Conservation (phyloP, 1,140 invertebrate genomes). For the Oryctes rhinoceros region DNA sequence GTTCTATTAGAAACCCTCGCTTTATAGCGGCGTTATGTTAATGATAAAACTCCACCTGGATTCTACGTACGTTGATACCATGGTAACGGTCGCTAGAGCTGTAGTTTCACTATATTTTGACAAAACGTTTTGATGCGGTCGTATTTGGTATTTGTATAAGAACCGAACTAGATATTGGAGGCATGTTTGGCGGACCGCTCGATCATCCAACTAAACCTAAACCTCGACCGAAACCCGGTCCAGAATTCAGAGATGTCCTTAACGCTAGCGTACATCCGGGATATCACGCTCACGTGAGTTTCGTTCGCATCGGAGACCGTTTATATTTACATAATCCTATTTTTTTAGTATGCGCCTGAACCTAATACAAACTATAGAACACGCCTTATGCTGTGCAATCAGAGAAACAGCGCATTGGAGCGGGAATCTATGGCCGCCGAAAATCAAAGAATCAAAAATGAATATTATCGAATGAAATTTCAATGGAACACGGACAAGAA, state of each 20-base stretch:
- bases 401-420: conserved; percentile 42
- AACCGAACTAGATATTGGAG: background rate
- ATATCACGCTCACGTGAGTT: conserved; percentile 46
- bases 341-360: conserved; percentile 46
- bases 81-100: background rate
- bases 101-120: background rate
- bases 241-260: conserved; percentile 43
- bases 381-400: conserved; percentile 48
- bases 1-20: background rate
- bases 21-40: background rate
- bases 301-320: conserved; percentile 29
- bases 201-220: conserved; percentile 35
- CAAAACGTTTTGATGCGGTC: background rate
- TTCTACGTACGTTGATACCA: background rate
- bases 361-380: conserved; percentile 52
- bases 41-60: background rate
- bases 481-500: conserved; percentile 17
- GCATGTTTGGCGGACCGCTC: conserved; percentile 43
- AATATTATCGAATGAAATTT: conserved; percentile 17
- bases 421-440: conserved; percentile 44
- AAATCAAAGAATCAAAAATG: conserved; percentile 33
- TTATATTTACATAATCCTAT: conserved; percentile 11
- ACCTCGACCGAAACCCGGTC: conserved; percentile 37
- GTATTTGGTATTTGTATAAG: background rate
- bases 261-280: conserved; percentile 42